Base-by-base conservation (phyloP, 2,797 vertebrate genomes). In the Halcyon badia region DNA sequence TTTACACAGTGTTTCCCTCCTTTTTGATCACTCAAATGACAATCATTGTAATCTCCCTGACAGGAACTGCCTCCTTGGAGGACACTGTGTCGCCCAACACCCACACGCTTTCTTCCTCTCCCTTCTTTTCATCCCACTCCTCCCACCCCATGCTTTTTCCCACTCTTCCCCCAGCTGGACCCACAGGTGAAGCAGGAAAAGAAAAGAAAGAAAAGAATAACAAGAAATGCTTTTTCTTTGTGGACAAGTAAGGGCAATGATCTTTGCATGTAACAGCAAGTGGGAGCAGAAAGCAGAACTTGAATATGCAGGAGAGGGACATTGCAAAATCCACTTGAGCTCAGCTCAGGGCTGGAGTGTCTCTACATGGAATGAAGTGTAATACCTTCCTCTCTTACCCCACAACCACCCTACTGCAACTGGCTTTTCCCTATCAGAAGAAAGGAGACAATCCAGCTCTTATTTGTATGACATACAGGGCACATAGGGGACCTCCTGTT, bases 11-110 rank as follows among this genome's bases (percentile, higher is more conserved):
- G 51, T 84, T 93, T 97, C 94, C 97, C 95, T 97, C 83, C 93
- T 97, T 98, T 98, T 97, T 98, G 97, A 98, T 98, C 95, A 95
- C 97, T 96, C 94, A 96, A 48, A 97, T 98, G 98, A 98, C 98
- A 98, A 96, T 95, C 97, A 96, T 97, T 98, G 98, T 98, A 98
- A 98, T 98, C 94, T 98, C 89, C 94, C 83, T 98, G 98, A 98
- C 98, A 98, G 97, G 95, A 98, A 96, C 96, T 97, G 91, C 90
- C 97, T 98, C 97, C 97, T 91, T 16, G 41, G 95, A 90, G 93
- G 97, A 96, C 97, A 78, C 81, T 51, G 25, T 5, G 4, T 86
- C 82, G 79, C 54, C 51, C 31, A 19, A 17, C 16, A 1, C 12
- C 5, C 8, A 28, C 73, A 51, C 0, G 0, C 49, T 86, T 81